A percentile compares a stretch with the other conserved stretches of the same genome.
Evolutionary conservation across 2,797 vertebrate species (phyloP).

Genomic region (Nyctalus aviator): DNA sequence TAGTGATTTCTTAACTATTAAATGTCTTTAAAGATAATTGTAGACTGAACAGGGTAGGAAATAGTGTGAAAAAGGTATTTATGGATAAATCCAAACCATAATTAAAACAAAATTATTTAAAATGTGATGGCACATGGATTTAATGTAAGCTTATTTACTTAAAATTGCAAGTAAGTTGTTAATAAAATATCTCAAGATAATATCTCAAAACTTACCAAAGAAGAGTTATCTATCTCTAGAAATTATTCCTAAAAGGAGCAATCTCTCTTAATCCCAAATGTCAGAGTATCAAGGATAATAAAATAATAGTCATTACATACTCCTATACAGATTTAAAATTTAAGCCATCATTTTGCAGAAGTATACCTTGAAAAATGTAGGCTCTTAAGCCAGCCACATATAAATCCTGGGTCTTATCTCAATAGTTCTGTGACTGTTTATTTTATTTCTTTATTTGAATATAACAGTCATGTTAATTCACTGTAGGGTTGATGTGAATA

Average conservation of each 20-base stretch:
- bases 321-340: constrained; percentile 10
- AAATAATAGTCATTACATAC: not conserved
- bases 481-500: not conserved
- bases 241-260: no score
- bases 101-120: constrained; percentile 26
- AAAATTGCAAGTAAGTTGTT: constrained; percentile 44
- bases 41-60: not conserved
- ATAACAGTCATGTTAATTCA: not conserved
- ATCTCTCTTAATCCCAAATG: not conserved
- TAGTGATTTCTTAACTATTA: constrained; percentile 42
- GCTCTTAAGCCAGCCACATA: not conserved
- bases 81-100: not conserved
- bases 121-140: not conserved
- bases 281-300: not conserved
- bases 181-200: constrained; percentile 13
- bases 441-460: constrained; percentile 36
- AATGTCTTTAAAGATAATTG: not conserved
- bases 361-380: not conserved
- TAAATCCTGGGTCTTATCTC: not conserved
- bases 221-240: no score
- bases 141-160: not conserved
- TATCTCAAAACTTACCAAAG: not conserved
- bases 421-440: not conserved
- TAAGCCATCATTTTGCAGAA: not conserved
- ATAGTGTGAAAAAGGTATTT: not conserved